A percentile compares a stretch with the other conserved stretches of the same genome.
Evolutionary conservation across 2,113 vertebrate species (phyloP).

Genomic region (Gulo gulo): DNA sequence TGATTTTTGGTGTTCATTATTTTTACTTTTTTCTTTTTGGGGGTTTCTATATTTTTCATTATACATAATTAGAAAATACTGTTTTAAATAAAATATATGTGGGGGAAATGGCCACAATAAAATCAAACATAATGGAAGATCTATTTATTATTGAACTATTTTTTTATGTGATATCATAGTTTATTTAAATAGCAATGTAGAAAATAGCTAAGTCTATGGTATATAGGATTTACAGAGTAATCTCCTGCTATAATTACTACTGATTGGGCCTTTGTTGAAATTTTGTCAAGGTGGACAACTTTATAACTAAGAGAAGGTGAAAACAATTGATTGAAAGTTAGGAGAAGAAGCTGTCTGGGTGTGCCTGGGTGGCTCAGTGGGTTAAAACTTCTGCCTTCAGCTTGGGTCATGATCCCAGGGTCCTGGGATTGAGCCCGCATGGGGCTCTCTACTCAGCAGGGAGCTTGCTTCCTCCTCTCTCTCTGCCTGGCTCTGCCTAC

Average conservation of each 20-base stretch:
- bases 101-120: not conserved
- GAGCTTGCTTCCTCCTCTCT: no score
- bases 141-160: not conserved
- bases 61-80: not conserved
- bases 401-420: no score
- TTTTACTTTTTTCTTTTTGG: not conserved
- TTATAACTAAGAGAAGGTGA: not conserved
- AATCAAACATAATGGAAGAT: not conserved
- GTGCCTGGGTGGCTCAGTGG: no score
- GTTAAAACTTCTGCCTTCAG: no score
- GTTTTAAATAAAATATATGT: not conserved
- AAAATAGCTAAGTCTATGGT: not conserved
- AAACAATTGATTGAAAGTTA: not conserved
- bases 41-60: not conserved
- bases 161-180: not conserved
- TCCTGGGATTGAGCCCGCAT: no score
- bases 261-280: not conserved
- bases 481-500: no score
- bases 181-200: not conserved
- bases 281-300: not conserved
- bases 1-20: not conserved
- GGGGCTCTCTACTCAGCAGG: no score
- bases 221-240: not conserved
- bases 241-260: not conserved
- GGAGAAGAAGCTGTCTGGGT: not conserved